These are phyloP conservation scores for Oryctes rhinoceros DNA, from an alignment of 1,140 invertebrate species.

Conservation along the genomic window DNA sequence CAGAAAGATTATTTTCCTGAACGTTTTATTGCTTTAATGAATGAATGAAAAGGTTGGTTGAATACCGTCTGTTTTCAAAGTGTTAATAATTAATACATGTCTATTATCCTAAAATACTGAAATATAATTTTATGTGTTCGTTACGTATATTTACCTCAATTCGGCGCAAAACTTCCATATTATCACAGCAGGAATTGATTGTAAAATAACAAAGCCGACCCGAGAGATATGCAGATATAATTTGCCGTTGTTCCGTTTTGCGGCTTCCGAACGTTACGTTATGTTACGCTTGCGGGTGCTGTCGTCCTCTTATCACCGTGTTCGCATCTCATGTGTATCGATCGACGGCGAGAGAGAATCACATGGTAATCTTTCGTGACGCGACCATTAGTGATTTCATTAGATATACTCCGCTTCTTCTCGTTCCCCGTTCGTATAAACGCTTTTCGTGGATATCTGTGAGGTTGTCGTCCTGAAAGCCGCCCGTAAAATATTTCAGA, in stretches of 20 bases:
- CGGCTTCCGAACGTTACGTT: background rate
- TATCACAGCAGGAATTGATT: constrained; percentile 9
- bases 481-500: constrained; percentile 11
- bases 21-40: too few relatives aligned
- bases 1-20: too few relatives aligned
- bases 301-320: background rate
- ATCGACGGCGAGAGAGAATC: background rate
- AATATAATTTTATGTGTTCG: too few relatives aligned
- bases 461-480: background rate
- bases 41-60: too few relatives aligned
- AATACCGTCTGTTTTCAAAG: too few relatives aligned
- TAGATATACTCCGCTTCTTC: background rate
- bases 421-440: background rate
- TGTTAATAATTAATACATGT: too few relatives aligned
- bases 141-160: too few relatives aligned
- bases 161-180: background rate
- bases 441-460: background rate
- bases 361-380: constrained; percentile 13
- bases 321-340: background rate
- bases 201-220: background rate
- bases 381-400: background rate
- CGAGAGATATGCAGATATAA: background rate
- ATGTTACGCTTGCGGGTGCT: background rate
- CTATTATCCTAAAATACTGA: too few relatives aligned
- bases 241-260: constrained; percentile 12